These are phyloP conservation scores for Macheiramphus alcinus DNA, from an alignment of 2,113 vertebrate genomes.

Conservation along the genomic window DNA sequence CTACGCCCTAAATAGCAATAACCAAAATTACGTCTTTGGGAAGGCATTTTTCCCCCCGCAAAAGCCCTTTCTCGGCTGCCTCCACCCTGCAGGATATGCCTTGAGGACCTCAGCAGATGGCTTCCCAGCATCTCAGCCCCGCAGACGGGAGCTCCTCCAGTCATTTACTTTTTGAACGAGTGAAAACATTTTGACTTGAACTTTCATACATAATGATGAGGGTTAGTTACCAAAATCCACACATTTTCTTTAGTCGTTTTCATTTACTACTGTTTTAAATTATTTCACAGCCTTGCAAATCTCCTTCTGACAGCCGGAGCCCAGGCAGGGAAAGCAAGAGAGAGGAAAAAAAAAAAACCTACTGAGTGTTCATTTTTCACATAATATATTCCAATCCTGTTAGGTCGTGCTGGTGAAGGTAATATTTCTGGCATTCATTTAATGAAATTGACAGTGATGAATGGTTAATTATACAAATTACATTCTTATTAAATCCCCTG, in stretches of 20 bases:
- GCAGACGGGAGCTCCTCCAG: background rate
- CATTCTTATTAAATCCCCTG: slow-evolving; percentile 82
- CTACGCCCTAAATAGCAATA: background rate
- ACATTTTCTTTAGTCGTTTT: slow-evolving; percentile 56
- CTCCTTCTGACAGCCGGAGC: slow-evolving; percentile 67
- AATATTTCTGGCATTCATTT: slow-evolving; percentile 83
- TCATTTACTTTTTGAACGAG: background rate
- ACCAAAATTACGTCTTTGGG: background rate
- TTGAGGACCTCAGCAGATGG: background rate
- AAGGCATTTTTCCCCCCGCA: accelerated
- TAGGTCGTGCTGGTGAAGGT: slow-evolving; percentile 75
- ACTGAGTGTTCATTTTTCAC: slow-evolving; percentile 68
- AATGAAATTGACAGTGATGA: slow-evolving; percentile 84
- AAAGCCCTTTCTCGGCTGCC: background rate
- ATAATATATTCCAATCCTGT: slow-evolving; percentile 83
- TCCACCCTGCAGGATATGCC: background rate
- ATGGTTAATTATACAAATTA: slow-evolving; percentile 86
- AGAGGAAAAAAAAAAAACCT: background rate
- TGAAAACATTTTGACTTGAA: slow-evolving; percentile 69
- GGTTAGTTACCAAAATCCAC: slow-evolving; percentile 68
- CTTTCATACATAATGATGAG: slow-evolving; percentile 57
- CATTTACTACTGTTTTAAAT: slow-evolving; percentile 73
- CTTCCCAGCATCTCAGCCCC: background rate
- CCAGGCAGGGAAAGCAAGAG: background rate
- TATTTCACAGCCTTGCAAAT: slow-evolving; percentile 73